Conservation (phyloP, 2,113 vertebrate genomes). For the Gambusia affinis region DNA sequence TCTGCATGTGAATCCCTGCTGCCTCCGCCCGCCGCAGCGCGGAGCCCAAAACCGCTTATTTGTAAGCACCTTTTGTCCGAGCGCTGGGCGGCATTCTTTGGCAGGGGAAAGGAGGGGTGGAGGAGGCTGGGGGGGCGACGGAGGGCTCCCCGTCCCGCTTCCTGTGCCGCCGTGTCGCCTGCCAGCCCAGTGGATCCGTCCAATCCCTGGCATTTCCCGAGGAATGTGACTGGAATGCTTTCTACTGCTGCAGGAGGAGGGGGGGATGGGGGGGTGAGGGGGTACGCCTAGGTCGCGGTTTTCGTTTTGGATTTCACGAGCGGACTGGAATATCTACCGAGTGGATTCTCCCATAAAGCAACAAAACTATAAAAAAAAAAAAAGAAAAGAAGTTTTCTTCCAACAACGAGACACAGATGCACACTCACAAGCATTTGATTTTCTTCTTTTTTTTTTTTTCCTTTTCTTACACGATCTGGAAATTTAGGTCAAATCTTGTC, state of each 20-base stretch:
- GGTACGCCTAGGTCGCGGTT: slow-evolving; percentile 51
- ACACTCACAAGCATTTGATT: slow-evolving; percentile 11
- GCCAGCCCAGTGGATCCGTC: slow-evolving; percentile 45
- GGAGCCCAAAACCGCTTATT: slow-evolving; percentile 38
- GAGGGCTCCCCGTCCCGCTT: slow-evolving; percentile 43
- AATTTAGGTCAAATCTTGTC: slow-evolving; percentile 55
- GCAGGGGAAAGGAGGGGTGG: slow-evolving; percentile 30
- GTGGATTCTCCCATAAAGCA: slow-evolving; percentile 60
- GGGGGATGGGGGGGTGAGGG: no score
- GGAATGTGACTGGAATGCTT: slow-evolving; percentile 72
- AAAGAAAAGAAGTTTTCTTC: slow-evolving; percentile 37
- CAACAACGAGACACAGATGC: slow-evolving; percentile 42
- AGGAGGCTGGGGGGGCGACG: slow-evolving; percentile 32
- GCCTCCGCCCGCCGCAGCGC: slow-evolving; percentile 12
- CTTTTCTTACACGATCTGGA: slow-evolving; percentile 46
- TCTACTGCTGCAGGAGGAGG: slow-evolving; percentile 49
- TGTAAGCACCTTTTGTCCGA: slow-evolving; percentile 35
- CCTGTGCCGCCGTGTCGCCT: slow-evolving; percentile 45
- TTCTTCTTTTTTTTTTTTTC: slow-evolving; percentile 34
- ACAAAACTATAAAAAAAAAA: slow-evolving; percentile 6
- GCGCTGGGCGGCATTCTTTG: slow-evolving; percentile 67
- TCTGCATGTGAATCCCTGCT: no score
- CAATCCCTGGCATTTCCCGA: slow-evolving; percentile 57
- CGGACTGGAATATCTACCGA: slow-evolving; percentile 30
- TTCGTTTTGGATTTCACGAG: slow-evolving; percentile 40